Evolutionary conservation across 2,888 invertebrate genomes (phyloP).

Genomic region (Diaprepes abbreviatus): DNA sequence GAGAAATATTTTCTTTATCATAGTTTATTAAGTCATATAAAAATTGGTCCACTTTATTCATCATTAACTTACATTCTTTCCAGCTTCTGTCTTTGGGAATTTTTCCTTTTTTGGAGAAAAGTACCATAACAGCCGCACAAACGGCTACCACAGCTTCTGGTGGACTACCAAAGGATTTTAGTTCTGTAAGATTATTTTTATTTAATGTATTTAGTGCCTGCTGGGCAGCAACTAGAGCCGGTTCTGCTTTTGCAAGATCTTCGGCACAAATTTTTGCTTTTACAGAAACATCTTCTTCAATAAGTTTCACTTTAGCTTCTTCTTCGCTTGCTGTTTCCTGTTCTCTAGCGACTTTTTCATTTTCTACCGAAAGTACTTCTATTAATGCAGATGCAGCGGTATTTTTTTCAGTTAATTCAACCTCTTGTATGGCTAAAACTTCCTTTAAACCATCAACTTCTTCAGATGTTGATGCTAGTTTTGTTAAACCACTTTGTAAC

Average conservation of each 20-base stretch:
- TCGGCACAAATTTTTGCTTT: conserved; percentile 89
- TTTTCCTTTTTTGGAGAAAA: conserved; percentile 87
- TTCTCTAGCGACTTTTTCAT: conserved; percentile 90
- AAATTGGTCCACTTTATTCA: conserved; percentile 90
- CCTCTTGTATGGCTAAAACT: conserved; percentile 73
- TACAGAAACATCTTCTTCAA: conserved; percentile 88
- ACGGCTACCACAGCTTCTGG: conserved; percentile 91
- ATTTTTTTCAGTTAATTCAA: conserved; percentile 88
- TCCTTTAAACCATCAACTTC: conserved; percentile 90
- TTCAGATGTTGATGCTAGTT: conserved; percentile 86
- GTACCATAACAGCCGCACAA: conserved; percentile 87
- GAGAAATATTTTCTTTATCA: conserved; percentile 94
- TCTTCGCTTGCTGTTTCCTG: conserved; percentile 87
- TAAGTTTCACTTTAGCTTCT: conserved; percentile 90
- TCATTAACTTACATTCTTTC: conserved; percentile 92
- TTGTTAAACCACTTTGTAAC: conserved; percentile 90
- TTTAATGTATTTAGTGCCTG: conserved; percentile 93
- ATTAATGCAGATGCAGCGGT: conserved; percentile 91
- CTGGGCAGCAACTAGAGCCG: conserved; percentile 89
- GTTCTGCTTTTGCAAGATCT: conserved; percentile 92
- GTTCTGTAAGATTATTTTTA: conserved; percentile 92
- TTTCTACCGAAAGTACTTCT: conserved; percentile 88
- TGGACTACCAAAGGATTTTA: conserved; percentile 94
- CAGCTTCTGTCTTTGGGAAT: conserved; percentile 93
- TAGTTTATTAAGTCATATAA: conserved; percentile 86